Percentiles rank a stretch among this genome's conserved stretches.
Evolutionary conservation across 2,888 invertebrate species (phyloP).

Genomic region (Cyclophora punctaria): DNA sequence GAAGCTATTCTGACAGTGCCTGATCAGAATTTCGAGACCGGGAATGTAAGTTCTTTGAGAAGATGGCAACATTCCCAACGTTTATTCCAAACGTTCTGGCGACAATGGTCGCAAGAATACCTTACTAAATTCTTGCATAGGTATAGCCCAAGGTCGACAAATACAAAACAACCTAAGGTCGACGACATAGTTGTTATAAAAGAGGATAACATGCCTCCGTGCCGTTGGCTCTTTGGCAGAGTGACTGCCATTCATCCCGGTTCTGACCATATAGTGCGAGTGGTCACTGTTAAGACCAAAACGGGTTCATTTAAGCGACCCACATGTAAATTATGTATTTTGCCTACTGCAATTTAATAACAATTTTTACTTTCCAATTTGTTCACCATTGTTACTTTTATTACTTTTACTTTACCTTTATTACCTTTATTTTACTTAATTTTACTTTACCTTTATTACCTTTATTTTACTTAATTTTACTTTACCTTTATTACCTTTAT

Average conservation of each 20-base stretch:
- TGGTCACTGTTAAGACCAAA: background rate
- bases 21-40: background rate
- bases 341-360: background rate
- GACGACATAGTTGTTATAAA: constrained; percentile 2
- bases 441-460: too few species aligned
- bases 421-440: too few species aligned
- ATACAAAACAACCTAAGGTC: background rate
- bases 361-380: too few species aligned
- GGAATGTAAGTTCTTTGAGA: background rate
- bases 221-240: background rate
- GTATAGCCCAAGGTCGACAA: background rate
- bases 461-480: too few species aligned
- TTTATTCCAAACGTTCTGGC: background rate
- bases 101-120: background rate
- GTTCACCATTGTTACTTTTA: too few species aligned
- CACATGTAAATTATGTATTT: background rate
- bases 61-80: background rate
- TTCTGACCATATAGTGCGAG: background rate
- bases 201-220: background rate
- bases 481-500: too few species aligned
- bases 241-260: background rate
- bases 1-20: background rate
- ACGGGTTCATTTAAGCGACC: background rate
- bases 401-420: too few species aligned
- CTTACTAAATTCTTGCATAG: background rate